Percentiles rank a stretch among this genome's conserved stretches.
phyloP scores from a whole-genome alignment of 30 jellyfish, hydroid and myxozoan species.

The Sanderia malayensis region DNA sequence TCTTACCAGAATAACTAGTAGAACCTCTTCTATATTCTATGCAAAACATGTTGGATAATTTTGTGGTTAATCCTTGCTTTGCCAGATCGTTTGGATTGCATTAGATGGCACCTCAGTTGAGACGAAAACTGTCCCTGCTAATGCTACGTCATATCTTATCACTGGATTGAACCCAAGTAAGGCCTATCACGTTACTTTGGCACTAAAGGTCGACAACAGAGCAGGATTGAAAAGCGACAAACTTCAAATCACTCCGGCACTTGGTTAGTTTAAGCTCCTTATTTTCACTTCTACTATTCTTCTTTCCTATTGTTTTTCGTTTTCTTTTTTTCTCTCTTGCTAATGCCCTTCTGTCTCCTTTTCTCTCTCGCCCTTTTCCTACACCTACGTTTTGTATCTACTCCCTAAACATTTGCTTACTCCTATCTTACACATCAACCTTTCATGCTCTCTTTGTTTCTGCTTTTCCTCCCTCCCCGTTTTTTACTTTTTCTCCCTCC shows the following conservation, averaged over 20 bases:
- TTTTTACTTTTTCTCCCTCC: too few species aligned
- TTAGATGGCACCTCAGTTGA: constrained; percentile 37
- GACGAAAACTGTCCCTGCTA: constrained; percentile 42
- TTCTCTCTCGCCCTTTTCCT: too few species aligned
- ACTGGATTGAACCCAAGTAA: constrained; percentile 49
- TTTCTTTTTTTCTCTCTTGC: not conserved
- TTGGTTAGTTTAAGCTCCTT: constrained; percentile 8
- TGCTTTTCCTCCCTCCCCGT: too few species aligned
- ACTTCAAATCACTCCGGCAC: constrained; percentile 34
- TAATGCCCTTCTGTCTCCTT: too few species aligned
- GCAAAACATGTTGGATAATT: not conserved
- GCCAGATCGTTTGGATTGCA: constrained; percentile 56
- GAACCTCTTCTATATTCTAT: not conserved
- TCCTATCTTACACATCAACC: too few species aligned
- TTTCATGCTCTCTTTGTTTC: too few species aligned
- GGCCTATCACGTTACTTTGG: constrained; percentile 59
- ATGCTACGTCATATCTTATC: constrained; percentile 41
- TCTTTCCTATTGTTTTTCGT: not conserved
- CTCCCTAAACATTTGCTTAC: too few species aligned
- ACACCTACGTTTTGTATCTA: too few species aligned
- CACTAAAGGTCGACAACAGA: constrained; percentile 35
- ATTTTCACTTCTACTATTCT: too few species aligned
- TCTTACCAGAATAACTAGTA: not conserved
- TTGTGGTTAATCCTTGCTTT: not conserved
- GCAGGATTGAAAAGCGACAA: constrained; percentile 56